Evolutionary conservation across 2,113 vertebrate species (phyloP).

Genomic region (Chloebia gouldiae): DNA sequence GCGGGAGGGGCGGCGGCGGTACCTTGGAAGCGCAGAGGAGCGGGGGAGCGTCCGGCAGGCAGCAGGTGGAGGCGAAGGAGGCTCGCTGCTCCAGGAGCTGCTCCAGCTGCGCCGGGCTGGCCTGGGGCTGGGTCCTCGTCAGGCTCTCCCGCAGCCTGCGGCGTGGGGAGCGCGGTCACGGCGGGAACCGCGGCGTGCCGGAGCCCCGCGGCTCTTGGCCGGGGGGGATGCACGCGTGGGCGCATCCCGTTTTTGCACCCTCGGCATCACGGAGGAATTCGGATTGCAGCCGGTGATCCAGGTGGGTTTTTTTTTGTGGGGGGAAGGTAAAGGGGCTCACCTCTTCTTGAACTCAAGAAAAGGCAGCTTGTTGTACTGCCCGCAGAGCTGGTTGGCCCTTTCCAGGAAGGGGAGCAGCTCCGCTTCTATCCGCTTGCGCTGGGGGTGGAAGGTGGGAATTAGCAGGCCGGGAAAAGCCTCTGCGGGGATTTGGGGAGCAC

Average conservation of each 20-base stretch:
- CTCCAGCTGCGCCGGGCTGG: not conserved
- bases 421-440: constrained; percentile 22
- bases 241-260: rapidly evolving
- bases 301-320: not conserved
- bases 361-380: constrained; percentile 47
- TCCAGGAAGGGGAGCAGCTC: constrained; percentile 46
- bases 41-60: not conserved
- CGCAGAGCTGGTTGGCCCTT: constrained; percentile 58
- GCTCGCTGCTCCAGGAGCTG: not conserved
- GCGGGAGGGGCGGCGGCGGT: not conserved
- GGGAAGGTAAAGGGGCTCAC: not conserved
- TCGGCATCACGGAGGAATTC: rapidly evolving
- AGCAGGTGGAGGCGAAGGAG: not conserved
- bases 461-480: not conserved
- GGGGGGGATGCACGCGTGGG: rapidly evolving
- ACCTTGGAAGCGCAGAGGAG: not conserved
- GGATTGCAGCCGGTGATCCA: rapidly evolving
- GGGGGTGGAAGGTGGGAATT: not conserved
- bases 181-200: rapidly evolving
- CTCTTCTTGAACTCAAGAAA: constrained; percentile 73
- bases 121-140: rapidly evolving
- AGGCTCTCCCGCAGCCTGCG: constrained; percentile 33
- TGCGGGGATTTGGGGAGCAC: rapidly evolving
- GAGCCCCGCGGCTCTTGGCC: rapidly evolving
- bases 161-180: rapidly evolving